phyloP scores from a whole-genome alignment of 2,888 invertebrate species.

The Dusona sp. region DNA sequence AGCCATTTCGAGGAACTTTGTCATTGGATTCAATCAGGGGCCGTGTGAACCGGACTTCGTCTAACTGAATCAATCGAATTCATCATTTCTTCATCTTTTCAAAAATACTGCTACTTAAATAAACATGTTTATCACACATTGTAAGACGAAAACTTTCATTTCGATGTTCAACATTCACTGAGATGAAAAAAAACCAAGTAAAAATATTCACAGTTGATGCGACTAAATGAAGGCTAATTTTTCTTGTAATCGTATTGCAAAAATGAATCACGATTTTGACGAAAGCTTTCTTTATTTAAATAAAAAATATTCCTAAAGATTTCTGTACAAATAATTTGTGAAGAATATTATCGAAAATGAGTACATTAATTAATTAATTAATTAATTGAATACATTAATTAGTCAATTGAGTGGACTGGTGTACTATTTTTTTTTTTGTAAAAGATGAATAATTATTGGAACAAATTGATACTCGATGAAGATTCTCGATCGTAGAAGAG shows the following conservation, averaged over 20 bases:
- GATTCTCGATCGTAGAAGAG: not conserved
- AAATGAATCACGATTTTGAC: no score
- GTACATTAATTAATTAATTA: no score
- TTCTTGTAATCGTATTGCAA: no score
- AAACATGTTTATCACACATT: not conserved
- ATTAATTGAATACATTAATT: no score
- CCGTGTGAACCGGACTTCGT: slow-evolving; percentile 68
- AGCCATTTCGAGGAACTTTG: not conserved
- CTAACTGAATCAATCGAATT: slow-evolving; percentile 11
- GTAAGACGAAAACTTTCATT: no score
- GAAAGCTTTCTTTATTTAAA: no score
- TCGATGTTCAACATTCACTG: no score
- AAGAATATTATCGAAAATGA: no score
- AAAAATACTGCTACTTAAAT: not conserved
- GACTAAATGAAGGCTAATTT: no score
- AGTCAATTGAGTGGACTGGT: not conserved
- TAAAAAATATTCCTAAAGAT: not conserved
- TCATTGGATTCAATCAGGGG: slow-evolving; percentile 39
- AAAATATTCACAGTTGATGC: no score
- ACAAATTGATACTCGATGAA: not conserved
- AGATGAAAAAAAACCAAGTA: no score
- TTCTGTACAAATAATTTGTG: no score
- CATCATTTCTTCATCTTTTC: not conserved
- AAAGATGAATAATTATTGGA: not conserved
- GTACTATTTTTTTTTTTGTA: not conserved